Evolutionary conservation across 2,113 vertebrate genomes (phyloP).

Genomic region (Syngnathus typhle): DNA sequence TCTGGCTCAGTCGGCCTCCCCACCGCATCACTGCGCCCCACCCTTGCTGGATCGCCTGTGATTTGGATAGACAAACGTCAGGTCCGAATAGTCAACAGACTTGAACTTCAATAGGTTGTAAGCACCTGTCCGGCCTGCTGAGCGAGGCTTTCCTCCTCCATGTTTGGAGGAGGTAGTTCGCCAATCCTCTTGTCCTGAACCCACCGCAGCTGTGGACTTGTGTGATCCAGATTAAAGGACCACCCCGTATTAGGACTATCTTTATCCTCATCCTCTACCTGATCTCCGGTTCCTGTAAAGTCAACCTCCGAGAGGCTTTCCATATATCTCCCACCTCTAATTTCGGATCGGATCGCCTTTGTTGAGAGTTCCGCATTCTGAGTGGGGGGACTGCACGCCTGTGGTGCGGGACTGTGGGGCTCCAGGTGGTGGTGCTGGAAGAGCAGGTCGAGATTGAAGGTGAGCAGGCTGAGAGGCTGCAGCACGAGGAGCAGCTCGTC

Average conservation of each 20-base stretch:
- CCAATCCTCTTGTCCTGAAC: conserved; percentile 59
- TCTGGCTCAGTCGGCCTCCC: conserved; percentile 76
- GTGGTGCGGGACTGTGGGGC: conserved; percentile 52
- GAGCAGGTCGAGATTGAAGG: conserved; percentile 91
- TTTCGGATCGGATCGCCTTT: conserved; percentile 22
- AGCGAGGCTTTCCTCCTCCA: conserved; percentile 45
- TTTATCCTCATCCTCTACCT: conserved; percentile 21
- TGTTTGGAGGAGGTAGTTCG: conserved; percentile 43
- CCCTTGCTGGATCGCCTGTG: conserved; percentile 77
- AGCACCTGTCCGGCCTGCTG: conserved; percentile 70
- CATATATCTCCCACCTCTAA: conserved; percentile 31
- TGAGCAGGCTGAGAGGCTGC: conserved; percentile 91
- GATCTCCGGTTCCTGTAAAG: conserved; percentile 30
- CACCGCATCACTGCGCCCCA: conserved; percentile 78
- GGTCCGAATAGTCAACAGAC: neutral
- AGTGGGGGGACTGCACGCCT: conserved; percentile 40
- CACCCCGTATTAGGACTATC: conserved; percentile 18
- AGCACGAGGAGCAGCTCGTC: conserved; percentile 92
- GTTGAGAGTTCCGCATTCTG: conserved; percentile 36
- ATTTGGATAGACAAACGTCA: conserved; percentile 2
- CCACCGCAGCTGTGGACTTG: conserved; percentile 63
- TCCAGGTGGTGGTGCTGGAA: conserved; percentile 87
- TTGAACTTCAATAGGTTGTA: neutral
- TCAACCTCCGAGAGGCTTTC: conserved; percentile 58
- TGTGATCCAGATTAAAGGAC: conserved; percentile 20